Percentiles rank a stretch among this genome's conserved stretches.
phyloP scores from a whole-genome alignment of 2,888 invertebrate genomes.

The Empis livida region DNA sequence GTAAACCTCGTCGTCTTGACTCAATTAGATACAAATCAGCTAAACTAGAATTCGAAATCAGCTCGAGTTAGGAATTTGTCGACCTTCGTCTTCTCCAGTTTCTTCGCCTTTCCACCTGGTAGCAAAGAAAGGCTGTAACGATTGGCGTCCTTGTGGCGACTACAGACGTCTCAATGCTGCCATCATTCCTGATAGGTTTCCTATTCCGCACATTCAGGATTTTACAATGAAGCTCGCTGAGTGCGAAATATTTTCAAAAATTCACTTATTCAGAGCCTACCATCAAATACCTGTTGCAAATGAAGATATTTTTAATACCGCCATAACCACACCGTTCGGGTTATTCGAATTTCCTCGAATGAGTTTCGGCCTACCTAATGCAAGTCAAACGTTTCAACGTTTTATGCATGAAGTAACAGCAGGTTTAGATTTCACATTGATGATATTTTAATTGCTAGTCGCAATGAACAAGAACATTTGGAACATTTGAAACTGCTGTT shows the following conservation, averaged over 20 bases:
- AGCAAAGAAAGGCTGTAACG: slow-evolving; percentile 3
- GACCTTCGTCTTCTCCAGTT: slow-evolving; percentile 3
- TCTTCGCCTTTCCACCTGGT: slow-evolving; percentile 9
- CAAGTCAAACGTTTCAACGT: slow-evolving; percentile 26
- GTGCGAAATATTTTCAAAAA: slow-evolving; percentile 5
- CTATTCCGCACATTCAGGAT: slow-evolving; percentile 5
- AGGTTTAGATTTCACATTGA: slow-evolving; percentile 19
- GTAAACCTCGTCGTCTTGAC: slow-evolving; percentile 8
- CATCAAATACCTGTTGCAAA: slow-evolving; percentile 24
- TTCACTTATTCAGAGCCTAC: slow-evolving; percentile 4
- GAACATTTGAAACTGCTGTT: slow-evolving; percentile 14
- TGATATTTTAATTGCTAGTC: slow-evolving; percentile 19
- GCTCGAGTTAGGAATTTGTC: slow-evolving; percentile 5
- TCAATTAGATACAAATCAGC: slow-evolving; percentile 10
- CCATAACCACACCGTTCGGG: slow-evolving; percentile 27
- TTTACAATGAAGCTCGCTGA: slow-evolving; percentile 3
- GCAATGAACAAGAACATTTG: slow-evolving; percentile 11
- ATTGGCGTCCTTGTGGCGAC: slow-evolving; percentile 6
- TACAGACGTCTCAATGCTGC: slow-evolving; percentile 4
- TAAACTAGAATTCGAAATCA: slow-evolving; percentile 9
- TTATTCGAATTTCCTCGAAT: slow-evolving; percentile 24
- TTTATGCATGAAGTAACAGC: slow-evolving; percentile 21
- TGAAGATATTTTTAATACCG: slow-evolving; percentile 26
- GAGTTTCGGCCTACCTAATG: slow-evolving; percentile 21
- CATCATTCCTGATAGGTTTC: slow-evolving; percentile 4